Conservation (phyloP, 2,113 vertebrate genomes). For the Bothrops jararaca region DNA sequence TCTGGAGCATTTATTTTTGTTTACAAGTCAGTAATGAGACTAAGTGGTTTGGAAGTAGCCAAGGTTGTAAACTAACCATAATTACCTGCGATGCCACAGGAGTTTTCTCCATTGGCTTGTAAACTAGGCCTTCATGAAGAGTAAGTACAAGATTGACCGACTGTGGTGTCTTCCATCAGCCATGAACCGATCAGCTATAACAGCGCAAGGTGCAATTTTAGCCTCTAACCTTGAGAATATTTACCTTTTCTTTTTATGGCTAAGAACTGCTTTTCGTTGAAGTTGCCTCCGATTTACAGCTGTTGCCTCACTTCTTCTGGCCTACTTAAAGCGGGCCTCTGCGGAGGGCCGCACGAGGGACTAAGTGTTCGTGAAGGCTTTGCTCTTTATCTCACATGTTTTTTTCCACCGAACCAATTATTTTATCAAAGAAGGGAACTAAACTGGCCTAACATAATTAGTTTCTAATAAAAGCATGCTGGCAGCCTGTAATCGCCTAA, state of each 20-base stretch:
- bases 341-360: neutral
- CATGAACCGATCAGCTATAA: neutral
- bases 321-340: neutral
- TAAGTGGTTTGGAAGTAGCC: neutral
- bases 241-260: neutral
- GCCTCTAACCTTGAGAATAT: neutral
- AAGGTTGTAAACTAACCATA: neutral
- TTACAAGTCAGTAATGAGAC: neutral
- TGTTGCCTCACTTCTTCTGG: neutral
- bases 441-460: constrained; percentile 16
- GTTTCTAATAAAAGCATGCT: constrained; percentile 19
- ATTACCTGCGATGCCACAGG: neutral
- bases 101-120: neutral
- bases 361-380: neutral
- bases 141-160: neutral
- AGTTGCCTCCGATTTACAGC: neutral
- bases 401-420: constrained; percentile 7
- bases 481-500: constrained; percentile 20
- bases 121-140: neutral
- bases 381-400: neutral
- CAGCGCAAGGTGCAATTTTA: neutral
- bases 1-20: neutral
- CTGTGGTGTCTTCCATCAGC: neutral
- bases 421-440: constrained; percentile 11
- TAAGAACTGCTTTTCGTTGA: neutral